Conservation (phyloP, 2,113 vertebrate species). For the Gadus chalcogrammus region DNA sequence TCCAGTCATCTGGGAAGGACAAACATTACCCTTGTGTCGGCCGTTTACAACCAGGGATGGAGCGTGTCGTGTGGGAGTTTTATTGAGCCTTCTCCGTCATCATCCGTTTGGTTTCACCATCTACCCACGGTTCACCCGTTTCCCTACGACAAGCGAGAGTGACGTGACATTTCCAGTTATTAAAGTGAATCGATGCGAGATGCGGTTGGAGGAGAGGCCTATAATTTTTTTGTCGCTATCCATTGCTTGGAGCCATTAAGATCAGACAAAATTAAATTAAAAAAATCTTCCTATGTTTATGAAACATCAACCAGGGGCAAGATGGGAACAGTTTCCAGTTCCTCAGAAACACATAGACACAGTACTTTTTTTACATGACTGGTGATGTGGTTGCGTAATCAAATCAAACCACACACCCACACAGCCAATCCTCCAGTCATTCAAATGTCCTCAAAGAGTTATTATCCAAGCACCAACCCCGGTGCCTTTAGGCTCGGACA, state of each 20-base stretch:
- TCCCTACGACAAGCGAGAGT: constrained; percentile 11
- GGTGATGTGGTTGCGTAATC: constrained; percentile 38
- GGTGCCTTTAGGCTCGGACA: constrained; percentile 7
- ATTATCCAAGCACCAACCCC: constrained; percentile 11
- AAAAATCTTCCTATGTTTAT: too few species aligned
- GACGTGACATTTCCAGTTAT: neutral
- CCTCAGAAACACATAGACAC: neutral
- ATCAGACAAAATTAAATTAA: too few species aligned
- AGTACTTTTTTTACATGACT: constrained; percentile 6
- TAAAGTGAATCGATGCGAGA: too few species aligned
- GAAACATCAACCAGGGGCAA: too few species aligned
- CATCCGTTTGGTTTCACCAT: constrained; percentile 39
- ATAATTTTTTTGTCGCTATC: too few species aligned
- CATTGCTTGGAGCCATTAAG: too few species aligned
- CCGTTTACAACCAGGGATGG: constrained; percentile 34
- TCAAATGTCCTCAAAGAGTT: constrained; percentile 35
- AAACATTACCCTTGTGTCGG: constrained; percentile 53
- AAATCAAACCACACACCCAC: constrained; percentile 5
- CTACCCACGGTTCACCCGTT: constrained; percentile 35
- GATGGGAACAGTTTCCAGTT: too few species aligned
- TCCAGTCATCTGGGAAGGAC: constrained; percentile 35
- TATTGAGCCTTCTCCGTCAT: constrained; percentile 41
- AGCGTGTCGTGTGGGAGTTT: constrained; percentile 29
- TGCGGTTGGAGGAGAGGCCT: too few species aligned
- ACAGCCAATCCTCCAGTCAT: constrained; percentile 29